Conservation (phyloP, 1,140 invertebrate genomes). For the Drosophila erecta region DNA sequence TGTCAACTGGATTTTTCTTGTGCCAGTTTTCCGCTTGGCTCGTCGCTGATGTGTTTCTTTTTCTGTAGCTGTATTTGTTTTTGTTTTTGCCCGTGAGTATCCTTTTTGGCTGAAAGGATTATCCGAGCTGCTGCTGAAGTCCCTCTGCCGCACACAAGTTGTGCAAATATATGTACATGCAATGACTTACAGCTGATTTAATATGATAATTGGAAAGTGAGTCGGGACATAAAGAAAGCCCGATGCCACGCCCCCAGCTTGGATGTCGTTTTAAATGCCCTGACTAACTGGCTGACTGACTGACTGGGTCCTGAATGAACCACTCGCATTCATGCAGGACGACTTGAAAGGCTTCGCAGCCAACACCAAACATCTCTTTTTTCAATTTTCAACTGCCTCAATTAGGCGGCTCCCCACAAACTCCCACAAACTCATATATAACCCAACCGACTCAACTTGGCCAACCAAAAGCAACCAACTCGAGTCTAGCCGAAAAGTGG, state of each 20-base stretch:
- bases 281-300: background rate
- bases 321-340: conserved; percentile 32
- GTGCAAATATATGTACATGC: conserved; percentile 71
- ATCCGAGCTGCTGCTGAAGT: conserved; percentile 28
- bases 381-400: conserved; percentile 67
- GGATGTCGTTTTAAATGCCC: conserved; percentile 62
- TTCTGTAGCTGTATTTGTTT: background rate
- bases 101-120: conserved; percentile 62
- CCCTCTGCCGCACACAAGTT: conserved; percentile 57
- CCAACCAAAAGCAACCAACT: conserved; percentile 33
- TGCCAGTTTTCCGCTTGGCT: conserved; percentile 44
- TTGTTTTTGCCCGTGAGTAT: conserved; percentile 28
- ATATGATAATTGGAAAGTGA: conserved; percentile 75
- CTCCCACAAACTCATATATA: conserved; percentile 25
- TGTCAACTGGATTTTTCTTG: conserved; percentile 52
- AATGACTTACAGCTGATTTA: conserved; percentile 78
- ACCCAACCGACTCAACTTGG: conserved; percentile 47
- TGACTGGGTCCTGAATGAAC: conserved; percentile 47
- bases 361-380: conserved; percentile 14
- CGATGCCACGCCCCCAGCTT: conserved; percentile 13
- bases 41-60: conserved; percentile 22
- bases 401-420: conserved; percentile 52
- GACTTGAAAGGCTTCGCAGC: conserved; percentile 28
- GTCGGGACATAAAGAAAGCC: conserved; percentile 53
- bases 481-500: conserved; percentile 47